Conservation (phyloP, 2,888 invertebrate species). For the Pseudanteris insignis region DNA sequence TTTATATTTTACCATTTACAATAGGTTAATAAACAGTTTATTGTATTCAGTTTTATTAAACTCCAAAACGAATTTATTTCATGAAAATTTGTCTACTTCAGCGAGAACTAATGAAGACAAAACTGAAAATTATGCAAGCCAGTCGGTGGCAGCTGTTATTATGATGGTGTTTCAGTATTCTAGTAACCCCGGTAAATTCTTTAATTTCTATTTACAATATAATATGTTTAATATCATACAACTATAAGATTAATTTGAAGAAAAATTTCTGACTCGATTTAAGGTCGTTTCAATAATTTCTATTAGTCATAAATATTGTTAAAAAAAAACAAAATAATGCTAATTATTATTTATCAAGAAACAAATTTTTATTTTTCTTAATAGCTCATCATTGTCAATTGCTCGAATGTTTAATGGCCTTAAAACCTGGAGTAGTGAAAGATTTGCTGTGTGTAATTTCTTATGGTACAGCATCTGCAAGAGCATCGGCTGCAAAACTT, state of each 20-base stretch:
- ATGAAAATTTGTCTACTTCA: slow-evolving; percentile 58
- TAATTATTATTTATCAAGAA: no score
- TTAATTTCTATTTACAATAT: not conserved
- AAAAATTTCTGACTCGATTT: no score
- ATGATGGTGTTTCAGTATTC: slow-evolving; percentile 99
- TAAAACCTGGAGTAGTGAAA: slow-evolving; percentile 89
- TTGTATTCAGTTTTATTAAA: no score
- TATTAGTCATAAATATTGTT: no score
- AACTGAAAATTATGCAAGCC: slow-evolving; percentile 81
- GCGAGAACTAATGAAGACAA: slow-evolving; percentile 79
- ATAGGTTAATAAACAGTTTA: slow-evolving; percentile 75
- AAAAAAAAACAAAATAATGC: no score
- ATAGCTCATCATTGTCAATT: slow-evolving; percentile 96
- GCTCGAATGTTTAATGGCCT: slow-evolving; percentile 93
- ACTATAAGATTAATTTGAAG: no score
- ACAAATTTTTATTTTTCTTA: no score
- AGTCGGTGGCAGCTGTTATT: slow-evolving; percentile 90
- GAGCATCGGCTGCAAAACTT: slow-evolving; percentile 95
- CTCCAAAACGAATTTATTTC: not conserved
- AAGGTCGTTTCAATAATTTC: no score
- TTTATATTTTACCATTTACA: slow-evolving; percentile 95
- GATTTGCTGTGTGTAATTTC: slow-evolving; percentile 96
- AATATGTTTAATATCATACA: no score
- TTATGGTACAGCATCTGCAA: slow-evolving; percentile 92
- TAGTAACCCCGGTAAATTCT: slow-evolving; percentile 79